phyloP scores from a whole-genome alignment of 2,888 invertebrate species.

The Eupeodes latifasciatus region DNA sequence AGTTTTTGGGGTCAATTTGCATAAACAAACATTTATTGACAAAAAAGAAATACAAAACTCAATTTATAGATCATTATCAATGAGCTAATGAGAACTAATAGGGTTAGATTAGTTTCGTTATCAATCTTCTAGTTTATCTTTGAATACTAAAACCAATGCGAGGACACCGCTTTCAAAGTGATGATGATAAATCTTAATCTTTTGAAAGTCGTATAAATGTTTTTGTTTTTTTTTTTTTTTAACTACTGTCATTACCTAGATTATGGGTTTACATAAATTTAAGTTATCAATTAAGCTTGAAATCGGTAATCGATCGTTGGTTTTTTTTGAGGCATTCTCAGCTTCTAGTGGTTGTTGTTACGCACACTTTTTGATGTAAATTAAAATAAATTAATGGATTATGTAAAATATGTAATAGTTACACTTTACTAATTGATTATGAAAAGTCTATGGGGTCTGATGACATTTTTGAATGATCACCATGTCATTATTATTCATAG shows the following conservation, averaged over 20 bases:
- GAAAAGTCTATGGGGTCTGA: background rate
- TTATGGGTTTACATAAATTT: background rate
- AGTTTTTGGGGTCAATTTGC: constrained; percentile 20
- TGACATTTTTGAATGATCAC: background rate
- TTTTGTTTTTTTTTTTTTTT: background rate
- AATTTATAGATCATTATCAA: constrained; percentile 38
- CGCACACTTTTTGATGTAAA: background rate
- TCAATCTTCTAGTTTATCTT: background rate
- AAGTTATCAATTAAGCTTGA: background rate
- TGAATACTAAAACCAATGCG: no score
- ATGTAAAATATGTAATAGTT: background rate
- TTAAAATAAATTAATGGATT: background rate
- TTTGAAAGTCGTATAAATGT: constrained; percentile 1
- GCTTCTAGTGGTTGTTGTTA: constrained; percentile 23
- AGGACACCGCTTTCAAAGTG: background rate
- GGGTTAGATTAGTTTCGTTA: constrained; percentile 13
- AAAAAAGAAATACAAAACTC: background rate
- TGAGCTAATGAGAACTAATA: constrained; percentile 38
- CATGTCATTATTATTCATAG: background rate
- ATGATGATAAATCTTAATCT: constrained; percentile 12
- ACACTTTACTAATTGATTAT: background rate
- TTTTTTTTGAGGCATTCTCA: background rate
- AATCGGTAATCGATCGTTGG: constrained; percentile 20
- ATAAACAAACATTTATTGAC: background rate
- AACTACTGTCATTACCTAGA: background rate